phyloP scores from a whole-genome alignment of 1,140 invertebrate genomes.

The Lepidurus apus region DNA sequence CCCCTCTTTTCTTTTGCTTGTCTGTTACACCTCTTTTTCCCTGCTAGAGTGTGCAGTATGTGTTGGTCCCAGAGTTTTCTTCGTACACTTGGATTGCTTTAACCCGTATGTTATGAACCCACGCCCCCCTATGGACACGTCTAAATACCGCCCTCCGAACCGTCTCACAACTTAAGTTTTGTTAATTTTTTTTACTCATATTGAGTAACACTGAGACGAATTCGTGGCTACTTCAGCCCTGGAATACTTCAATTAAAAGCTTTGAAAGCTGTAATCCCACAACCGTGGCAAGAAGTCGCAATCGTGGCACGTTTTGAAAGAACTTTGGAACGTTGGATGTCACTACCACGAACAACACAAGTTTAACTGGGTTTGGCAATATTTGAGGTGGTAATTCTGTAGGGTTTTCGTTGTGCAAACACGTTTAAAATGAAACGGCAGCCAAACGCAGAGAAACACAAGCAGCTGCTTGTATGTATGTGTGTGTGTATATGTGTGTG shows the following conservation, averaged over 20 bases:
- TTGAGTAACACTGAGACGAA: too few relatives aligned
- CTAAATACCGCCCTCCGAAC: not conserved
- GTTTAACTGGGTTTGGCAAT: not conserved
- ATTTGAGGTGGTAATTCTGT: not conserved
- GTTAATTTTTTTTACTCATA: not conserved
- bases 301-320: too few relatives aligned
- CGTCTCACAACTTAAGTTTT: not conserved
- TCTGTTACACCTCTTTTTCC: constrained; percentile 15
- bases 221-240: too few relatives aligned
- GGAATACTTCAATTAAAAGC: too few relatives aligned
- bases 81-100: not conserved
- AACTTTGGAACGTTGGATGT: not conserved
- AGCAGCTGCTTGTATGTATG: not conserved
- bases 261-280: too few relatives aligned
- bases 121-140: not conserved
- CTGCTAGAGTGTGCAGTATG: not conserved
- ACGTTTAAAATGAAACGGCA: not conserved
- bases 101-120: constrained; percentile 18
- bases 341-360: not conserved
- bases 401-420: not conserved
- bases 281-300: too few relatives aligned
- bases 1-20: not conserved
- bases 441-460: not conserved
- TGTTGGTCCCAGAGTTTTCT: not conserved
- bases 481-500: constrained; percentile 7